A percentile compares a stretch with the other conserved stretches of the same genome.
Conservation (phyloP, 2,113 vertebrate species). For the Rhea pennata region DNA sequence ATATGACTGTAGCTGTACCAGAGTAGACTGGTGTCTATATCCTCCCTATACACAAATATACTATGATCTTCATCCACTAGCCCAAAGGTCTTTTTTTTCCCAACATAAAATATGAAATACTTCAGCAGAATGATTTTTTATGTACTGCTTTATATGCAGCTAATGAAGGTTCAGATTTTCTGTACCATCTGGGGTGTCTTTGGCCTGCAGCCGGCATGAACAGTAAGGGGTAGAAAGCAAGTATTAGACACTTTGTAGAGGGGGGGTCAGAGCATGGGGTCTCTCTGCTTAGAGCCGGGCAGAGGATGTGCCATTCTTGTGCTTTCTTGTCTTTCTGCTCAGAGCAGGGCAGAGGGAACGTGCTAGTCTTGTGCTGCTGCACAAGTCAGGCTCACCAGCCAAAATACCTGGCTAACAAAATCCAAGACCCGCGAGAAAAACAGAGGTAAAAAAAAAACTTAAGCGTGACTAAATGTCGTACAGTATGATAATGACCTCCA, state of each 20-base stretch:
- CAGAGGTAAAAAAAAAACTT: fast-evolving
- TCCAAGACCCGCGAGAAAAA: neutral
- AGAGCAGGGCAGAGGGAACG: neutral
- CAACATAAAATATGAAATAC: neutral
- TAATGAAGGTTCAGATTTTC: neutral
- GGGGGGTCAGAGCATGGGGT: fast-evolving
- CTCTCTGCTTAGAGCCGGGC: neutral
- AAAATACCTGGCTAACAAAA: neutral
- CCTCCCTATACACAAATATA: neutral
- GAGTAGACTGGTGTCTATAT: neutral
- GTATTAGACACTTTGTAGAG: neutral
- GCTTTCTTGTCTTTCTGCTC: neutral
- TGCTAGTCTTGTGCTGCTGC: neutral
- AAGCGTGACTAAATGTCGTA: neutral
- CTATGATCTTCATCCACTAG: neutral
- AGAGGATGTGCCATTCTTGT: too few relatives aligned
- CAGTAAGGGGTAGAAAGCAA: neutral
- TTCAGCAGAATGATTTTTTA: neutral
- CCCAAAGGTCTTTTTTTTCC: neutral
- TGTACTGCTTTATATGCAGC: neutral
- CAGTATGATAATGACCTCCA: too few relatives aligned
- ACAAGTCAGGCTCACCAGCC: neutral
- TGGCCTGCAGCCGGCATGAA: neutral
- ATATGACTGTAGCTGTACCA: neutral
- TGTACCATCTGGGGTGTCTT: neutral